These are phyloP conservation scores for Forbesichthys agassizii DNA, from an alignment of 2,113 vertebrate genomes.

Conservation along the genomic window DNA sequence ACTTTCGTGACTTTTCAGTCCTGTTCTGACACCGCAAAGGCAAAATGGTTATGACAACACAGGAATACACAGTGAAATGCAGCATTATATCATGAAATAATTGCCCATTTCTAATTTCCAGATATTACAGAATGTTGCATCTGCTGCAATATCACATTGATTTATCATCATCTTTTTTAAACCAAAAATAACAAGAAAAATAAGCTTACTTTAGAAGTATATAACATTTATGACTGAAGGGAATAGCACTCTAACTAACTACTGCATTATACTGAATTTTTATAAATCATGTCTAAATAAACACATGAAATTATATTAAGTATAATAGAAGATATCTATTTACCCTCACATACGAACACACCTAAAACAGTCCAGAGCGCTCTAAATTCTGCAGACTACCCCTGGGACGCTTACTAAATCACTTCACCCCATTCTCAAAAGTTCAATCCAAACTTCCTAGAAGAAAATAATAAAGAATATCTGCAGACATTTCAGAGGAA, in stretches of 20 bases:
- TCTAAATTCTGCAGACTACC: slow-evolving; percentile 53
- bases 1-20: too few relatives aligned
- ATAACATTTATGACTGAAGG: neutral
- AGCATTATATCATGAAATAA: neutral
- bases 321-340: neutral
- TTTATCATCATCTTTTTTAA: neutral
- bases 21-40: too few relatives aligned
- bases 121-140: neutral
- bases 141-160: neutral
- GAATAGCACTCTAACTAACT: neutral
- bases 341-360: neutral
- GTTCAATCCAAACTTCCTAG: slow-evolving; percentile 71
- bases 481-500: slow-evolving; percentile 52
- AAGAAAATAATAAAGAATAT: slow-evolving; percentile 23
- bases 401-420: slow-evolving; percentile 61
- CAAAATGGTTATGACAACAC: too few relatives aligned
- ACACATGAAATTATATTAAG: neutral
- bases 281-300: neutral
- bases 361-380: slow-evolving; percentile 46
- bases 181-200: neutral
- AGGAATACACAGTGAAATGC: neutral
- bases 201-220: neutral
- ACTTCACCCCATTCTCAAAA: slow-evolving; percentile 55
- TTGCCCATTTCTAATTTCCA: neutral
- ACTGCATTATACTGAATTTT: neutral